Percentiles rank a stretch among this genome's conserved stretches.
phyloP scores from a whole-genome alignment of 2,888 invertebrate species.

The Scaptomyza cyrtandrae region DNA sequence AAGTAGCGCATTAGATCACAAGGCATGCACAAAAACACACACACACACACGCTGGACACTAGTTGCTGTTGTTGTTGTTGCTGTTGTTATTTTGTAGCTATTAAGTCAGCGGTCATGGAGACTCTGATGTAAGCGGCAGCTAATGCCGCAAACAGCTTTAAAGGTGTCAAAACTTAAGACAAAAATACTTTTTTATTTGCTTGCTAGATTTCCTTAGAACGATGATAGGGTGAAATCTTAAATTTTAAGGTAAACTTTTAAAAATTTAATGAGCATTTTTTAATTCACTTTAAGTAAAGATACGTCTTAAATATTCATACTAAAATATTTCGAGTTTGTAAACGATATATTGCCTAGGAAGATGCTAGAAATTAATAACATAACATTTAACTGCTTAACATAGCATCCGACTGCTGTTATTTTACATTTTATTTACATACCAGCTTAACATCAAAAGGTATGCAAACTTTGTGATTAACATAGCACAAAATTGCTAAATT shows the following conservation, averaged over 20 bases:
- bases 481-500: too few relatives aligned
- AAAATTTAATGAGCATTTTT: too few relatives aligned
- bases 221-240: too few relatives aligned
- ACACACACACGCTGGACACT: conserved; percentile 23
- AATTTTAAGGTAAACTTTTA: too few relatives aligned
- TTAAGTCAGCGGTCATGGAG: conserved; percentile 38
- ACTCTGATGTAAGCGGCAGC: conserved; percentile 38
- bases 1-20: conserved; percentile 64
- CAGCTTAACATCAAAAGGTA: not conserved
- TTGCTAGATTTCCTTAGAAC: not conserved
- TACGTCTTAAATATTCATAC: too few relatives aligned
- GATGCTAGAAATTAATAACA: too few relatives aligned
- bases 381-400: too few relatives aligned
- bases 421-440: not conserved
- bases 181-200: conserved; percentile 8
- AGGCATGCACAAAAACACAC: conserved; percentile 7
- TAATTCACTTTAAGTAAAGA: too few relatives aligned
- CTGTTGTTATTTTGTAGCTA: conserved; percentile 8
- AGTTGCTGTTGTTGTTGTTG: conserved; percentile 19
- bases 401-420: too few relatives aligned
- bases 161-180: conserved; percentile 34
- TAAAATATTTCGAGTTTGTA: too few relatives aligned
- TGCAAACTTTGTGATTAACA: too few relatives aligned
- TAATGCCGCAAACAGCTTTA: conserved; percentile 11
- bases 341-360: too few relatives aligned